A percentile compares a stretch with the other conserved stretches of the same genome.
Evolutionary conservation across 2,797 vertebrate genomes (phyloP).

Genomic region (Huso huso): DNA sequence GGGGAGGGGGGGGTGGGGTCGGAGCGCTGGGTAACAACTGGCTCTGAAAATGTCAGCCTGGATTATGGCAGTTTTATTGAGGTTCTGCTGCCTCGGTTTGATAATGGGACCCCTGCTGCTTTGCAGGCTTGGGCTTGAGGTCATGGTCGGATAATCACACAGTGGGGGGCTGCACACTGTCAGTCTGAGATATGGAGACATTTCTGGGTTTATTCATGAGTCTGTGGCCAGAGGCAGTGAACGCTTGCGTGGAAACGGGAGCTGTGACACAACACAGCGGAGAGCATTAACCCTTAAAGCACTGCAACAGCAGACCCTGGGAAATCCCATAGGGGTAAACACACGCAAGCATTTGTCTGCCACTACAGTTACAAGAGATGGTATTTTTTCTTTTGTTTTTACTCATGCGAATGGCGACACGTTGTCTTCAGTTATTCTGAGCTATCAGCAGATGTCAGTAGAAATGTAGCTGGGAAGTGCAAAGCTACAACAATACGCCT

Average conservation of each 20-base stretch:
- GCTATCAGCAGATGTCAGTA: too few relatives aligned
- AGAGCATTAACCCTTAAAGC: neutral
- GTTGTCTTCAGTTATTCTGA: too few relatives aligned
- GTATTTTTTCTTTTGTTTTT: too few relatives aligned
- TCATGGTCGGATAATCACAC: conserved; percentile 18
- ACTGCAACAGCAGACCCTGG: neutral
- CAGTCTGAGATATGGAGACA: conserved; percentile 33
- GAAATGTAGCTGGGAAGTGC: too few relatives aligned
- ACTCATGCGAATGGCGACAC: too few relatives aligned
- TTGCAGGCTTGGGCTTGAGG: conserved; percentile 9
- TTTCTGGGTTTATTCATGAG: conserved; percentile 25
- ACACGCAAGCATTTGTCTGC: too few relatives aligned
- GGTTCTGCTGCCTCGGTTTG: conserved; percentile 21
- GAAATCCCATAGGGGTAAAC: too few relatives aligned
- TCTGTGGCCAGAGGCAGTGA: conserved; percentile 5
- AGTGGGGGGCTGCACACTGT: conserved; percentile 18
- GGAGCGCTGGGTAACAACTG: conserved; percentile 10
- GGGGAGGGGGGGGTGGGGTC: neutral
- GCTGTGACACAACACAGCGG: neutral
- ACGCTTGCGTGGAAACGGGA: conserved; percentile 1
- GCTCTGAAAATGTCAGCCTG: conserved; percentile 11
- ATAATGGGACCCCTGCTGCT: conserved; percentile 33
- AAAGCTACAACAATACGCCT: too few relatives aligned
- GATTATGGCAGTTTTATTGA: conserved; percentile 16
- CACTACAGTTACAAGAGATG: too few relatives aligned